A percentile compares a stretch with the other conserved stretches of the same genome.
Conservation (phyloP, 2,888 invertebrate species). For the Apocheima hispidaria region DNA sequence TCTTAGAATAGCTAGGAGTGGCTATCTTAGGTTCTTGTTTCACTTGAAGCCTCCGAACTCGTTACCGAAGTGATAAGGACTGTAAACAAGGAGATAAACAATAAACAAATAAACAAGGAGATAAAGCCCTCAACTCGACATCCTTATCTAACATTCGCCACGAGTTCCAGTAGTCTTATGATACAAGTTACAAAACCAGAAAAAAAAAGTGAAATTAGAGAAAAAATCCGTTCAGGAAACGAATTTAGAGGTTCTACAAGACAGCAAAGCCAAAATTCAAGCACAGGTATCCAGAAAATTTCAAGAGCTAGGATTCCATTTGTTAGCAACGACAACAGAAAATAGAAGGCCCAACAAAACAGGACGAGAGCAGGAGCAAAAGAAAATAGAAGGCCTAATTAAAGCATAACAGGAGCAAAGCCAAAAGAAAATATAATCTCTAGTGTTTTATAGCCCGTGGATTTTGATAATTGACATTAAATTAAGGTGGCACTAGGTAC, state of each 20-base stretch:
- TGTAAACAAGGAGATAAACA: conserved; percentile 64
- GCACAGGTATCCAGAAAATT: neutral
- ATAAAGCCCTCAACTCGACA: conserved; percentile 48
- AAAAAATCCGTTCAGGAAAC: neutral
- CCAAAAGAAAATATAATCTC: neutral
- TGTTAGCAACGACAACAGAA: no score
- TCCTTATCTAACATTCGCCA: conserved; percentile 48
- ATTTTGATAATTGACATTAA: neutral
- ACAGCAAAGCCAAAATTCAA: neutral
- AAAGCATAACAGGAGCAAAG: neutral
- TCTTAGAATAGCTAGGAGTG: neutral
- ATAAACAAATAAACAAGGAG: conserved; percentile 71
- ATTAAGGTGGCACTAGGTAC: neutral
- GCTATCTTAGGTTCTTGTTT: conserved; percentile 32
- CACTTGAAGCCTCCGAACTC: conserved; percentile 28
- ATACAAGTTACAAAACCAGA: neutral
- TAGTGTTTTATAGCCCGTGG: neutral
- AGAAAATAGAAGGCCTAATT: neutral
- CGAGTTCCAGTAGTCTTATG: neutral
- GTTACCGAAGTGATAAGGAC: conserved; percentile 66
- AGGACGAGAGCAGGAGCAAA: neutral
- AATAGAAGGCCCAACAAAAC: neutral
- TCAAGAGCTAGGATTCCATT: no score
- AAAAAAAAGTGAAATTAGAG: neutral
- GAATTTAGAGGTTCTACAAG: neutral